Conservation (phyloP, 1,140 invertebrate genomes). For the Mactra quadrangularis region DNA sequence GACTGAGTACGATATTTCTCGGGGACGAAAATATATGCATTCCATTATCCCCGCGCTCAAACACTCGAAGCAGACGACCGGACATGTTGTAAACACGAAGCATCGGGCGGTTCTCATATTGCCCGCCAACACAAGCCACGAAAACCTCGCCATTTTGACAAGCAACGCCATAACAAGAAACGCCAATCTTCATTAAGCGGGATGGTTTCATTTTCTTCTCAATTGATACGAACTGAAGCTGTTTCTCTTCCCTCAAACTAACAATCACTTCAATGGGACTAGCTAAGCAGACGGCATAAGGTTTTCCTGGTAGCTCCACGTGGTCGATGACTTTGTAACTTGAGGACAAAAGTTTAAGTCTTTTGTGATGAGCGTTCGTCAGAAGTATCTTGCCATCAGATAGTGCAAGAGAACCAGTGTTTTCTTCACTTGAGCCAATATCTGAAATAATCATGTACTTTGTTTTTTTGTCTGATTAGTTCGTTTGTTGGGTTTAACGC, state of each 20-base stretch:
- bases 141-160: conserved; percentile 52
- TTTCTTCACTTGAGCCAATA: conserved; percentile 51
- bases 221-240: conserved; percentile 38
- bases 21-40: conserved; percentile 45
- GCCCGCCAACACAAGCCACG: conserved; percentile 51
- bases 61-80: conserved; percentile 37
- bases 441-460: conserved; percentile 36
- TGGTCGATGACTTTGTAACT: conserved; percentile 44
- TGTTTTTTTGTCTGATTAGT: too few relatives aligned
- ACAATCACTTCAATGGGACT: conserved; percentile 34
- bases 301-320: conserved; percentile 48
- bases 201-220: conserved; percentile 52
- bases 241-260: conserved; percentile 51
- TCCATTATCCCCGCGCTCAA: conserved; percentile 31
- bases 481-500: too few relatives aligned
- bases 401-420: conserved; percentile 46
- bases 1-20: conserved; percentile 40
- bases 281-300: conserved; percentile 44
- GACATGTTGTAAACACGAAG: conserved; percentile 58
- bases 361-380: conserved; percentile 43
- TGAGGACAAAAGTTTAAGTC: conserved; percentile 42
- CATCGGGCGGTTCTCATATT: conserved; percentile 51
- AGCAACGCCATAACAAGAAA: conserved; percentile 47
- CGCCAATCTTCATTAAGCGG: conserved; percentile 40
- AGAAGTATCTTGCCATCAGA: conserved; percentile 37